These are phyloP conservation scores for Nudaria mundana DNA, from an alignment of 2,888 invertebrate species.

Conservation along the genomic window DNA sequence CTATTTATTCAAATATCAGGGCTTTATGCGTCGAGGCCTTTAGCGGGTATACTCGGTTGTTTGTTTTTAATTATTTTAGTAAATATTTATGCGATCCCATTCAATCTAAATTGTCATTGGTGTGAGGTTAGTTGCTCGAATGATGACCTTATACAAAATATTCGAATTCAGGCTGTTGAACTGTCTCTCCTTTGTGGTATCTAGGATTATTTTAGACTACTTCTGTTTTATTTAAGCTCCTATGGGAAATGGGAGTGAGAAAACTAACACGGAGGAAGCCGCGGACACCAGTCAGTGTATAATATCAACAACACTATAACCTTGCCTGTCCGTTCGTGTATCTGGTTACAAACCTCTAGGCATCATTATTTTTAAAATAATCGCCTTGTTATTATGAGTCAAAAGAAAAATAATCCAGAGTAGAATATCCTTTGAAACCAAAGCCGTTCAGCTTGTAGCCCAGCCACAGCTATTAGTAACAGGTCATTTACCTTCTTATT, in stretches of 20 bases:
- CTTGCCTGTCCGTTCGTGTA: background rate
- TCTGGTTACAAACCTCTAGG: background rate
- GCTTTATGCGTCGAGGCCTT: conserved; percentile 4
- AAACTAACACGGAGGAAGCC: too few species aligned
- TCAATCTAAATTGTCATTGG: too few species aligned
- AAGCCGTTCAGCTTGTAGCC: conserved; percentile 14
- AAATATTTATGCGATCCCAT: too few species aligned
- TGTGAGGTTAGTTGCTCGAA: too few species aligned
- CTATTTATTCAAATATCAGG: conserved; percentile 33
- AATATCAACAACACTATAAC: too few species aligned
- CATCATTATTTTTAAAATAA: conserved; percentile 6
- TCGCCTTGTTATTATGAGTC: conserved; percentile 7
- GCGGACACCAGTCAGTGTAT: too few species aligned
- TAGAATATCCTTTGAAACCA: conserved; percentile 21
- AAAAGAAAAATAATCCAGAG: conserved; percentile 4
- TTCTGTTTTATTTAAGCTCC: too few species aligned
- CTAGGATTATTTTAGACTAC: too few species aligned
- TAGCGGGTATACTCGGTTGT: background rate
- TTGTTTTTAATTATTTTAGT: background rate
- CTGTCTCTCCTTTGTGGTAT: too few species aligned
- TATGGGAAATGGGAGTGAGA: too few species aligned
- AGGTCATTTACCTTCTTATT: conserved; percentile 22
- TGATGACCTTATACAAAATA: too few species aligned
- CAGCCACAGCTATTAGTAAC: conserved; percentile 16
- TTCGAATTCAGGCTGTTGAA: too few species aligned